Percentiles rank a stretch among this genome's conserved stretches.
These are phyloP conservation scores for Orbicella faveolata DNA, from an alignment of 64 coral and sea anemone genomes.

Conservation along the genomic window DNA sequence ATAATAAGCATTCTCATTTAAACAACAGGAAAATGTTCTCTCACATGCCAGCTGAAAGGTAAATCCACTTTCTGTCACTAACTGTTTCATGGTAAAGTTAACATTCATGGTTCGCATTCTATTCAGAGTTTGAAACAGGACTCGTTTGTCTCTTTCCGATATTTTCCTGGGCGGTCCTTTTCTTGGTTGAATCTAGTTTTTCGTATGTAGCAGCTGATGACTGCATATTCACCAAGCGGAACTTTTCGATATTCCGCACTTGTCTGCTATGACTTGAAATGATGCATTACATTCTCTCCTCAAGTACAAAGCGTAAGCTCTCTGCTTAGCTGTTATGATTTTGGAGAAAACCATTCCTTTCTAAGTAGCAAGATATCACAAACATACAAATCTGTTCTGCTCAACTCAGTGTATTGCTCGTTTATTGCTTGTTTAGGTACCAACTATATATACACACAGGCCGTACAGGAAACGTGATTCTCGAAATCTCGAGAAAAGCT, in stretches of 20 bases:
- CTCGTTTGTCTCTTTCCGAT: neutral
- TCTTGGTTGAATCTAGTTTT: neutral
- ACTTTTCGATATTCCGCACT: constrained; percentile 6
- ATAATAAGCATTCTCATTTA: constrained; percentile 32
- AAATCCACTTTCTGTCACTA: constrained; percentile 27
- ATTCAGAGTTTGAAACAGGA: neutral
- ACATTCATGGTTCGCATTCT: constrained; percentile 17
- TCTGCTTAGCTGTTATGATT: neutral
- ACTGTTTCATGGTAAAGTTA: constrained; percentile 34
- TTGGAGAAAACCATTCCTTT: neutral
- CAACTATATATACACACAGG: no score
- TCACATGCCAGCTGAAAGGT: neutral
- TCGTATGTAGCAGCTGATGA: no score
- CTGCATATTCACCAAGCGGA: neutral
- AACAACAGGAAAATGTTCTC: constrained; percentile 15
- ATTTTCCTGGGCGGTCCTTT: neutral
- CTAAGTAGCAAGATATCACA: no score
- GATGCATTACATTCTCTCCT: neutral
- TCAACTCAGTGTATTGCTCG: no score
- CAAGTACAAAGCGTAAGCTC: neutral
- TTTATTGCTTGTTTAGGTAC: no score
- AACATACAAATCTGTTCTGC: no score
- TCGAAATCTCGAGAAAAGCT: no score
- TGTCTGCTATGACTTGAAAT: neutral
- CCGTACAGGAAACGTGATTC: no score